Conservation (phyloP, 2,797 vertebrate genomes). For the Falco columbarius region DNA sequence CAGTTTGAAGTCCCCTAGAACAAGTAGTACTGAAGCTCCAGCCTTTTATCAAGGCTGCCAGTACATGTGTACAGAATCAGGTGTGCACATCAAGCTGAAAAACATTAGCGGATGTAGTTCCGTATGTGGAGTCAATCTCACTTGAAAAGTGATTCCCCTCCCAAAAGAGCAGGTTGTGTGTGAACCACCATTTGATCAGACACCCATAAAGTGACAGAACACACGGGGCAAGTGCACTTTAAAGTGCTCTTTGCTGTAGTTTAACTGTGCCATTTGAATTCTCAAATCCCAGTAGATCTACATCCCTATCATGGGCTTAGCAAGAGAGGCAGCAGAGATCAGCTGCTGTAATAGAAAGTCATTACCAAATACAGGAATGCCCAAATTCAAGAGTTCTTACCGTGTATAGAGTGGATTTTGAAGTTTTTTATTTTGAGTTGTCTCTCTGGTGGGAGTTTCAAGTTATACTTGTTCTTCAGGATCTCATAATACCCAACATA, state of each 20-base stretch:
- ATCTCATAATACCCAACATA: constrained; percentile 94
- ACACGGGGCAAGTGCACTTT: neutral
- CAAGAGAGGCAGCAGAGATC: neutral
- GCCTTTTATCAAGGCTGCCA: neutral
- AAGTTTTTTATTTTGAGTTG: constrained; percentile 85
- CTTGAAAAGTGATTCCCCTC: neutral
- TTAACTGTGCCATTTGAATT: neutral
- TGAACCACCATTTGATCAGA: neutral
- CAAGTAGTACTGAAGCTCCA: neutral
- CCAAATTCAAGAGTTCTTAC: constrained; percentile 75
- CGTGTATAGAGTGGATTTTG: constrained; percentile 87
- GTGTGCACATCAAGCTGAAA: neutral
- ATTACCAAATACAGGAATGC: neutral
- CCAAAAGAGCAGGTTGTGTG: neutral
- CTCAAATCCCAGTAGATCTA: neutral
- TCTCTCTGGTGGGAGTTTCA: constrained; percentile 85
- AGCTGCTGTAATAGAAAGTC: neutral
- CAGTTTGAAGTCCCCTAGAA: neutral
- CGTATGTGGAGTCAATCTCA: neutral
- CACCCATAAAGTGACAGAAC: neutral
- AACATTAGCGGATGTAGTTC: neutral
- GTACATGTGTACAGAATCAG: neutral
- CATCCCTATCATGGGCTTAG: neutral
- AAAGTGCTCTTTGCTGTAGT: neutral
- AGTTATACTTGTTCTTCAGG: constrained; percentile 87